Conservation (phyloP, 2,797 vertebrate species). For the Gymnoscopelus braueri region DNA sequence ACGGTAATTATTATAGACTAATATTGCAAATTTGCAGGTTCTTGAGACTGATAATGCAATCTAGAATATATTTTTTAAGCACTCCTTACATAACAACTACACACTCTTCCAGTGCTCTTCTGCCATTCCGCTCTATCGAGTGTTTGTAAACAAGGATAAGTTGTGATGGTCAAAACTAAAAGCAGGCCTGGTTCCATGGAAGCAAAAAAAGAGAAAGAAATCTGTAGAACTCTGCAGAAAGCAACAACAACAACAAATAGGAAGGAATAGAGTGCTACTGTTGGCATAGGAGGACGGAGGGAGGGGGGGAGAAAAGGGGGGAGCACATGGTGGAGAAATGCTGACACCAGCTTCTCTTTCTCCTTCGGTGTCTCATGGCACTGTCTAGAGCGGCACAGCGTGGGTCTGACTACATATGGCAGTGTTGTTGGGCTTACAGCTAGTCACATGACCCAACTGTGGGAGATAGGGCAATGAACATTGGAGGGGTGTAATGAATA, state of each 20-base stretch:
- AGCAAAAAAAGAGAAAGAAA: background rate
- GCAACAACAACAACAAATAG: constrained; percentile 37
- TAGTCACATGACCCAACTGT: constrained; percentile 59
- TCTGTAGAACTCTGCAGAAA: constrained; percentile 1
- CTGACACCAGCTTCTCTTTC: constrained; percentile 52
- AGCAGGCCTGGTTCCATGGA: background rate
- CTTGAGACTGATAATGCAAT: no score
- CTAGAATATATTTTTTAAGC: no score
- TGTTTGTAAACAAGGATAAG: background rate
- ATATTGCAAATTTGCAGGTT: no score
- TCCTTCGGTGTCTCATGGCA: constrained; percentile 36
- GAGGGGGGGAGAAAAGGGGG: constrained; percentile 28
- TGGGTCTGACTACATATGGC: constrained; percentile 77
- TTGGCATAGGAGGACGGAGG: constrained; percentile 9
- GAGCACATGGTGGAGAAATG: constrained; percentile 62
- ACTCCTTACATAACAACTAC: no score
- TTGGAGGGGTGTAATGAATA: constrained; percentile 72
- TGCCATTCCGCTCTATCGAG: constrained; percentile 15
- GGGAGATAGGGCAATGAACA: constrained; percentile 27
- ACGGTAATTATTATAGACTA: no score
- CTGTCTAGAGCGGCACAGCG: constrained; percentile 15
- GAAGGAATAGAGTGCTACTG: constrained; percentile 22
- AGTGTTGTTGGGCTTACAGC: constrained; percentile 38
- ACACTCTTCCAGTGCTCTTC: constrained; percentile 18
- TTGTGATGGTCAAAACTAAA: constrained; percentile 1